phyloP scores from a whole-genome alignment of 2,113 vertebrate genomes.

The Morone saxatilis region DNA sequence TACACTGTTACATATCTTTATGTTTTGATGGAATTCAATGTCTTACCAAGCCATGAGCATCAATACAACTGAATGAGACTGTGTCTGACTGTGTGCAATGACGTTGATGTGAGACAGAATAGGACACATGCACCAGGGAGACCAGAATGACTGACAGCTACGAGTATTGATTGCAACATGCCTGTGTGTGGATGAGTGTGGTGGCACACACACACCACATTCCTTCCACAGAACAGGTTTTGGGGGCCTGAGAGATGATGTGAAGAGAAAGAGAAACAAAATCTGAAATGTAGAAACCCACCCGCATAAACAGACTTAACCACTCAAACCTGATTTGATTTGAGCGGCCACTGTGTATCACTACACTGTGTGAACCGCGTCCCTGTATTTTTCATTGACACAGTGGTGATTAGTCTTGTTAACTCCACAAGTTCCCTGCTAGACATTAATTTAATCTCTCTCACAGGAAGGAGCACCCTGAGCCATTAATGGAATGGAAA shows the following conservation, averaged over 20 bases:
- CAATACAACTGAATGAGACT: too few species aligned
- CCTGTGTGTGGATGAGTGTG: too few species aligned
- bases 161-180: not conserved
- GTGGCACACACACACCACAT: not conserved
- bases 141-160: not conserved
- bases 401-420: conserved; percentile 31
- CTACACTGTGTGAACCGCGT: not conserved
- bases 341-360: not conserved
- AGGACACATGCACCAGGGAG: not conserved
- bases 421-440: not conserved
- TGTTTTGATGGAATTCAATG: too few species aligned
- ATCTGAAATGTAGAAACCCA: not conserved
- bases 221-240: not conserved
- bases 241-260: not conserved
- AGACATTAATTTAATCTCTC: conserved; percentile 23
- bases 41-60: too few species aligned
- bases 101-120: not conserved
- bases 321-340: not conserved
- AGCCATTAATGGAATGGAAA: conserved; percentile 35
- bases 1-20: too few species aligned
- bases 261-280: not conserved
- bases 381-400: not conserved
- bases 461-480: conserved; percentile 5
- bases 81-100: too few species aligned
- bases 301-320: not conserved